Evolutionary conservation across 2,797 vertebrate species (phyloP), one percentile per base, ranked within the genome.

Genomic region (Alcedo quadribrachys): DNA sequence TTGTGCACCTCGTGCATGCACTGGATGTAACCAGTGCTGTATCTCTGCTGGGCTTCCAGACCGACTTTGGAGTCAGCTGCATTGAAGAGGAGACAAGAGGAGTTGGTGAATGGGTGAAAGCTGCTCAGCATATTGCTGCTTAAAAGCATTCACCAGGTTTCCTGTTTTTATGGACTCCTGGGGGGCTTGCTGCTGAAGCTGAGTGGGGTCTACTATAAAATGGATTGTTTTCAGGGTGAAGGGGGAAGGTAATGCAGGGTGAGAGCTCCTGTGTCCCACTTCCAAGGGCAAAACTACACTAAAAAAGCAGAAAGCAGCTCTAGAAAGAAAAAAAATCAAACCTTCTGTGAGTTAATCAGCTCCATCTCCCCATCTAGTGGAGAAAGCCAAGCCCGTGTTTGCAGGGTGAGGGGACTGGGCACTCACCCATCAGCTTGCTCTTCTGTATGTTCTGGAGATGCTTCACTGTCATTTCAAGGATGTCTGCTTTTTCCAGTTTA

Each of bases 1-100:
- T 98, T 98, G 97, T 99, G 98, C 75, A 99, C 98, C 96, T 99
- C 98, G 5, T 99, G 98, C 98, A 99, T 98, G 95, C 98, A 99
- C 97, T 99, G 98, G 81, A 99, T 99, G 96, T 99, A 99, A 13
- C 98, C 98, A 0, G 98, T 98, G 97, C 98, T 98, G 97, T 98
- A 99, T 25, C 98, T 97, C 97, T 99, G 98, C 95, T 98, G 98
- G 37, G 98, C 98, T 87, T 98, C 98, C 80, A 98, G 92, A 15
- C 98, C 98, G 81, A 97, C 63, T 28, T 97, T 96, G 51, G 97
- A 95, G 67, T 99, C 98, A 45, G 98, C 81, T 95, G 92, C 1
- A 1, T 25, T 25, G 67, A 77, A 76, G 14, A 58, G 78, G 46
- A 88, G 51, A 87, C 45, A 84, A 32, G 51, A 20, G 50, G 5